Evolutionary conservation across 2,113 vertebrate species (phyloP).

Genomic region (Peromyscus maniculatus): DNA sequence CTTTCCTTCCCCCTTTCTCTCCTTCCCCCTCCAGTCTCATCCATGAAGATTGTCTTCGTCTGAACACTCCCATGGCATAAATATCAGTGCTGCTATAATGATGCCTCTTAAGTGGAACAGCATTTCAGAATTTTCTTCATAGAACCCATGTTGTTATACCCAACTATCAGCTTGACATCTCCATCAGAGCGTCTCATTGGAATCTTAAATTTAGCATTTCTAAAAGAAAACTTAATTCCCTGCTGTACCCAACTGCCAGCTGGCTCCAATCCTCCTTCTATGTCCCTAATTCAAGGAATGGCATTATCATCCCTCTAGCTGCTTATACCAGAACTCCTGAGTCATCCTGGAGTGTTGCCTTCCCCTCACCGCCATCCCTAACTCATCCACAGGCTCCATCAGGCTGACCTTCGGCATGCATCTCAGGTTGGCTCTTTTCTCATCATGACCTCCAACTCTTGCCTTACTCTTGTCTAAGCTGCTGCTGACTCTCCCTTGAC

Average conservation of each 20-base stretch:
- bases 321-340: constrained; percentile 55
- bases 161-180: constrained; percentile 46
- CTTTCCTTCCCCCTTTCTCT: accelerated
- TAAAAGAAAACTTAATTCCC: constrained; percentile 74
- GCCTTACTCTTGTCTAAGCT: background rate
- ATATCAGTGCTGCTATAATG: background rate
- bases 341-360: constrained; percentile 37
- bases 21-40: background rate
- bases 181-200: constrained; percentile 27
- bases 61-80: background rate
- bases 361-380: background rate
- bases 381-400: background rate
- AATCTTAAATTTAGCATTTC: constrained; percentile 68
- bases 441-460: background rate
- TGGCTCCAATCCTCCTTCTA: constrained; percentile 50
- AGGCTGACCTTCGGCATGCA: background rate
- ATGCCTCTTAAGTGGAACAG: background rate
- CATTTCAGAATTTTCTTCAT: background rate
- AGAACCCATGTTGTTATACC: constrained; percentile 15
- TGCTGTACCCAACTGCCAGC: constrained; percentile 58
- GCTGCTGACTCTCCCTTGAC: background rate
- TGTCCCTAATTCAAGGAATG: constrained; percentile 60
- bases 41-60: background rate
- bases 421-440: background rate
- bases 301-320: constrained; percentile 58